phyloP scores from a whole-genome alignment of 1,140 invertebrate genomes.

The Phymastichus coffea region DNA sequence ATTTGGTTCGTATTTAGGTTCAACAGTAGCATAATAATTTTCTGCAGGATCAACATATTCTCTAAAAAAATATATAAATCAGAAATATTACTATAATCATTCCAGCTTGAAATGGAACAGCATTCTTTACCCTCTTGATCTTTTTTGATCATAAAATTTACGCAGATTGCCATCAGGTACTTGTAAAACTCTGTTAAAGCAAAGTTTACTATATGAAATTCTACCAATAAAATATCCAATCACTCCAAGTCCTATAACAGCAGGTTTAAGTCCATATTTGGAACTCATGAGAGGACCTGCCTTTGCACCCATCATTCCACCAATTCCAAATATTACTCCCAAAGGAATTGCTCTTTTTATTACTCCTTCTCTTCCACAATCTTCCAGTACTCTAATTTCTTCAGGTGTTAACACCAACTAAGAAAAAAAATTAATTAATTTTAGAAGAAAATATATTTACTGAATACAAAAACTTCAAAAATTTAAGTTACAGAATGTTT shows the following conservation, averaged over 20 bases:
- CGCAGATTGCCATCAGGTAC: constrained; percentile 15
- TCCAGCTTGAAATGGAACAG: background rate
- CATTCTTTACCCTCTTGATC: background rate
- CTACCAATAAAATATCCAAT: constrained; percentile 11
- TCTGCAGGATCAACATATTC: background rate
- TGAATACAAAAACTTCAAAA: too few species aligned
- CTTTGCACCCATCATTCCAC: background rate
- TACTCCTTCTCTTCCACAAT: constrained; percentile 10
- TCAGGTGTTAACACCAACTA: constrained; percentile 2
- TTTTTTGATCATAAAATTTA: background rate
- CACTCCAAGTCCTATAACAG: background rate
- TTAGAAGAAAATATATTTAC: too few species aligned
- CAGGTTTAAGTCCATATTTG: constrained; percentile 3
- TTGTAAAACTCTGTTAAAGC: background rate
- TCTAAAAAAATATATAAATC: constrained; percentile 1
- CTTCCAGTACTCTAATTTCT: background rate
- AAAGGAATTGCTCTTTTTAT: constrained; percentile 9
- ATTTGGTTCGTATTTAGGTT: background rate
- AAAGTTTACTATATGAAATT: constrained; percentile 4
- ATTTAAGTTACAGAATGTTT: too few species aligned
- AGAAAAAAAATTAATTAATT: background rate
- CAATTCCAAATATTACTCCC: background rate
- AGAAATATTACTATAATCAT: background rate
- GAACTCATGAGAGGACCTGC: background rate
- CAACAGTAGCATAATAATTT: background rate